Conservation (phyloP, 2,797 vertebrate genomes). For the Danio aesculapii region DNA sequence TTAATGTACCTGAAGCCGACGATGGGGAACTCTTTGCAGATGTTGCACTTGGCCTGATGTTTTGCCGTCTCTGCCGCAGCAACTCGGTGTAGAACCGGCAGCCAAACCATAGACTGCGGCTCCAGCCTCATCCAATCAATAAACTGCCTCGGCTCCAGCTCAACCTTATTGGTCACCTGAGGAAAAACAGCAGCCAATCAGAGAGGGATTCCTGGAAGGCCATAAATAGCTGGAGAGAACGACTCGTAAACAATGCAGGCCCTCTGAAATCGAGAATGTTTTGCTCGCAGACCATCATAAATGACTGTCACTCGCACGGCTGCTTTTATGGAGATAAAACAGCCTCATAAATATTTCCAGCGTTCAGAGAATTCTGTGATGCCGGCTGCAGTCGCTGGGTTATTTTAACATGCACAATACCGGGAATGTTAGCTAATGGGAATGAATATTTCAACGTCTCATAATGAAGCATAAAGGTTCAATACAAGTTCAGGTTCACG, state of each 20-base stretch:
- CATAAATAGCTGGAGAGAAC: neutral
- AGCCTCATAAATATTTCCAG: slow-evolving; percentile 26
- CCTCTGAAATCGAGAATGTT: neutral
- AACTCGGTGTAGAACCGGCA: slow-evolving; percentile 95
- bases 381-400: neutral
- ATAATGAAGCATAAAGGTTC: too few species aligned
- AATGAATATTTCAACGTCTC: neutral
- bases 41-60: slow-evolving; percentile 98
- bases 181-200: neutral
- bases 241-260: slow-evolving; percentile 18
- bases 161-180: slow-evolving; percentile 93
- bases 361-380: neutral
- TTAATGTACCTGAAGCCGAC: slow-evolving; percentile 84
- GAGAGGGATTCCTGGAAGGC: neutral
- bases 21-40: slow-evolving; percentile 98
- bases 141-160: slow-evolving; percentile 92
- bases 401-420: neutral
- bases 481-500: too few species aligned
- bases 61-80: slow-evolving; percentile 97
- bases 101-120: slow-evolving; percentile 97
- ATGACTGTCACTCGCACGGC: slow-evolving; percentile 16
- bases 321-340: slow-evolving; percentile 37
- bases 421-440: neutral
- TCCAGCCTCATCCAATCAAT: slow-evolving; percentile 97
- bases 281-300: slow-evolving; percentile 7